Evolutionary conservation across 2,888 invertebrate species (phyloP), one percentile per base, ranked within the genome.

Genomic region (Drymonia ruficornis): DNA sequence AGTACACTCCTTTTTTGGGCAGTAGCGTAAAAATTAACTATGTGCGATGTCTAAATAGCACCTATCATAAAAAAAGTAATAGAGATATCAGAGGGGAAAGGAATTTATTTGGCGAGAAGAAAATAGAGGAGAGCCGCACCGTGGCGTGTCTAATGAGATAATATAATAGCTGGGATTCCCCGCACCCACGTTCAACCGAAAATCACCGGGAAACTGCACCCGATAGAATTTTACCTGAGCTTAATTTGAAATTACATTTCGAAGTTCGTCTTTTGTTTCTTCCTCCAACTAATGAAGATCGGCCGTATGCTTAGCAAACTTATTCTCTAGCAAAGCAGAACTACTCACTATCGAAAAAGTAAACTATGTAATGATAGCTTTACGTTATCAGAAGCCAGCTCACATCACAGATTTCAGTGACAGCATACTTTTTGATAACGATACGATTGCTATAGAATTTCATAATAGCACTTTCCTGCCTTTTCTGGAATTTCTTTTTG

Each of bases 111-210:
- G 83, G 86, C 83, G 83, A 82, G 81, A 82, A 83, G 80, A 80
- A 80, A 80, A 79, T 80, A 76, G 80, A 80, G 78, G 81, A 73
- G 79, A 76, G 78, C 78, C 76, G 80, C 82, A 77, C 74, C 78
- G 83, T 81, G 81, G 86, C 90, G 88, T 89, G 80, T 87, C 90
- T 92, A 91, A 92, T 90, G 91, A 89, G 89, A 90, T 91, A 91
- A 91, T 88, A 87, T 90, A 89, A 92, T 91, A 90, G 88, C 87
- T 84, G 86, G 80, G 91, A 90, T 92, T 91, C 85, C 73, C 82
- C 80, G 76, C 76, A 80, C 80, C 80, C 74, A 75, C 81, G 84
- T 85, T 87, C 83, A 78, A 83, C 86, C 84, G 82, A 85, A 87
- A 89, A 89, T 88, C 84, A 86, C 85, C 80, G 83, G 85, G 83